Base-by-base conservation (phyloP, 1,140 invertebrate species). In the Chymomyza costata region DNA sequence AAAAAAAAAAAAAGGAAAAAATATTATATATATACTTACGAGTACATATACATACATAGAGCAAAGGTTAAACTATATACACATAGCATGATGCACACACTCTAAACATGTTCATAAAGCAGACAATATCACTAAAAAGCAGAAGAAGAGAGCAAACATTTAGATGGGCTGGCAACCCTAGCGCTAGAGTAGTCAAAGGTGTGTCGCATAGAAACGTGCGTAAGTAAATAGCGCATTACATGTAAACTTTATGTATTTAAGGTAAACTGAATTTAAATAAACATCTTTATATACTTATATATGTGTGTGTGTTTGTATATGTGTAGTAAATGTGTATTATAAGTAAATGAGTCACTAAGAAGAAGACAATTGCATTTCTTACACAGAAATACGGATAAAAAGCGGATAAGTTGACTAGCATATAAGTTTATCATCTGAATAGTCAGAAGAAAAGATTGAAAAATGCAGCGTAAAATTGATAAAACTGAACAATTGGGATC, bases 401-500 rank as follows among this genome's bases (percentile, higher is more conserved):
- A 28, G 40, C 28, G 28, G 39, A 15, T 46, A 40, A 57, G 46
- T 51, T 57, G 6, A 31, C 21, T 25, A 25, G 21, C 21, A 5
- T 8, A 8, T 59, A 58, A 48, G 30, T 51, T 19, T 65, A 31
- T 53, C 43, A 45, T 44, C 51, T 43, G 43, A 48, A n/a, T 53
- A 58, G 64, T 39, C 61, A 46, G 63, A 65, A 68, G 59, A 64
- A 70, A 68, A 82, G 57, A 81, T 64, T 76, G 62, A 78, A 68
- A 61, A n/a, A 65, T 76, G 73, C 65, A 80, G 51, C 58, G 64
- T 76, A 52, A 83, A 67, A 74, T 83, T 74, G 73, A 82, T 83
- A 83, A 84, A 82, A 84, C 82, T 84, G 82, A 84, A 83, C 81
- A 84, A 84, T 84, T 84, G 82, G 82, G 82, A 84, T 84, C 82